Percentiles rank a stretch among this genome's conserved stretches.
These are phyloP conservation scores for Netelia inedita DNA, from an alignment of 2,888 invertebrate species.

Conservation along the genomic window DNA sequence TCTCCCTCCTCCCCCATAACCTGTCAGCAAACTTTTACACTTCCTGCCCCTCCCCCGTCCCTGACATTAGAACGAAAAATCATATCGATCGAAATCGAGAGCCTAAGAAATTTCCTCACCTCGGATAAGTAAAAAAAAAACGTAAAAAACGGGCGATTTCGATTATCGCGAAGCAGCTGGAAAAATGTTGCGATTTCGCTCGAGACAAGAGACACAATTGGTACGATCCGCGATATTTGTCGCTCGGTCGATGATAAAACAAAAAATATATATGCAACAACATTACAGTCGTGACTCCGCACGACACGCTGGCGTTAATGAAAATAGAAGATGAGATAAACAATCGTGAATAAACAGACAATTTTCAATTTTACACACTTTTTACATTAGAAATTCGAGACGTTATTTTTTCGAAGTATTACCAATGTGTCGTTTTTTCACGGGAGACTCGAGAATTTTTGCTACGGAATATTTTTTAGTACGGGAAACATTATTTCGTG, in stretches of 20 bases:
- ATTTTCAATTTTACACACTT: slow-evolving; percentile 71
- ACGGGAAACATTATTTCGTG: slow-evolving; percentile 58
- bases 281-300: slow-evolving; percentile 2
- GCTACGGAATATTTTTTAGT: slow-evolving; percentile 72
- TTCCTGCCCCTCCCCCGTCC: neutral
- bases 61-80: slow-evolving; percentile 54
- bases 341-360: slow-evolving; percentile 57
- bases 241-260: neutral
- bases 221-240: slow-evolving; percentile 29
- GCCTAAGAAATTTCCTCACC: slow-evolving; percentile 36
- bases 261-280: slow-evolving; percentile 12
- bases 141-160: slow-evolving; percentile 16
- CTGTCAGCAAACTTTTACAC: slow-evolving; percentile 39
- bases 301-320: slow-evolving; percentile 48
- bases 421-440: slow-evolving; percentile 52
- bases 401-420: slow-evolving; percentile 70
- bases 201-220: slow-evolving; percentile 6
- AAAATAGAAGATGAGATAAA: slow-evolving; percentile 43
- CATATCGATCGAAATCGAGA: slow-evolving; percentile 64
- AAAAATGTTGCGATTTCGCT: slow-evolving; percentile 38
- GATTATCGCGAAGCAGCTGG: slow-evolving; percentile 10
- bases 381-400: slow-evolving; percentile 69
- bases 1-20: slow-evolving; percentile 5
- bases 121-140: neutral
- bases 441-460: slow-evolving; percentile 70